Percentiles rank a stretch among this genome's conserved stretches.
phyloP scores from a whole-genome alignment of 2,797 vertebrate genomes.

The Argentina silus region DNA sequence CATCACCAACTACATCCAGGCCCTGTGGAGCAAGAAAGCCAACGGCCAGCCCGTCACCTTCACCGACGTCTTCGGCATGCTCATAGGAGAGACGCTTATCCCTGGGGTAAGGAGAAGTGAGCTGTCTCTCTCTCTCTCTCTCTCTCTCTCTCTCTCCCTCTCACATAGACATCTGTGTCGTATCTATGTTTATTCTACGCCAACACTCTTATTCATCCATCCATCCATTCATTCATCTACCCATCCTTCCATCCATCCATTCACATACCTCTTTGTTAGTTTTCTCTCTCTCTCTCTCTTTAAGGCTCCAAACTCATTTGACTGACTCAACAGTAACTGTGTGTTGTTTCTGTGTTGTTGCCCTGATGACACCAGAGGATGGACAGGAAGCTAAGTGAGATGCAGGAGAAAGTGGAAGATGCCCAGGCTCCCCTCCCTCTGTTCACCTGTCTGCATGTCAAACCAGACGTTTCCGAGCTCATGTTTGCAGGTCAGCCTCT shows the following conservation, averaged over 20 bases:
- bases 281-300: not conserved
- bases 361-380: slow-evolving; percentile 82
- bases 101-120: slow-evolving; percentile 80
- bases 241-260: not conserved
- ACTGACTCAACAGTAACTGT: not conserved
- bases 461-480: slow-evolving; percentile 97
- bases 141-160: slow-evolving; percentile 1
- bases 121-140: slow-evolving; percentile 4
- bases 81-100: slow-evolving; percentile 97
- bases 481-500: slow-evolving; percentile 91
- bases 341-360: slow-evolving; percentile 7
- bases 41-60: slow-evolving; percentile 97
- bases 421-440: slow-evolving; percentile 91
- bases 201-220: not conserved
- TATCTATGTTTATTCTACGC: too few relatives aligned
- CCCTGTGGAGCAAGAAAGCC: slow-evolving; percentile 94
- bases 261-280: not conserved
- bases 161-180: too few relatives aligned
- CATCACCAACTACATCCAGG: slow-evolving; percentile 92
- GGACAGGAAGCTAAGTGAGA: slow-evolving; percentile 86
- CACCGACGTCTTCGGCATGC: slow-evolving; percentile 96
- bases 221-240: too few relatives aligned
- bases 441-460: slow-evolving; percentile 97
- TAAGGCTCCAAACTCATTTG: too few relatives aligned
- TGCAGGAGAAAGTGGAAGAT: slow-evolving; percentile 87